These are phyloP conservation scores for Lutjanus campechanus DNA, from an alignment of 2,797 vertebrate species.

Conservation along the genomic window DNA sequence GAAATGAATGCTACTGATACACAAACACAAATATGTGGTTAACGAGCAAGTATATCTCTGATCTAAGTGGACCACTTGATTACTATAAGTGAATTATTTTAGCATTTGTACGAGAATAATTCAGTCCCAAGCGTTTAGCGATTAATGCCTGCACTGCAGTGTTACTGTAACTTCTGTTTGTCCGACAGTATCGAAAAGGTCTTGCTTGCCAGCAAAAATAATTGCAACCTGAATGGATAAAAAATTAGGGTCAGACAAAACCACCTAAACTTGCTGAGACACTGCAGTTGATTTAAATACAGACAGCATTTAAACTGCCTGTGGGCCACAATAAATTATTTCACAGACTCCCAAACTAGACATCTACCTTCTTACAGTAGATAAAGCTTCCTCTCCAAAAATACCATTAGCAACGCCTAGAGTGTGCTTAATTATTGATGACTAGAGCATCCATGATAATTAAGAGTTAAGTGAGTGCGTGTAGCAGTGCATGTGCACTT, in stretches of 20 bases:
- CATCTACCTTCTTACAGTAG: constrained; percentile 79
- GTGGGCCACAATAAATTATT: constrained; percentile 77
- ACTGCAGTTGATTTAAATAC: constrained; percentile 77
- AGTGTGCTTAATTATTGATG: constrained; percentile 81
- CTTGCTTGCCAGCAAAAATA: constrained; percentile 31
- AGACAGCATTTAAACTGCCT: constrained; percentile 79
- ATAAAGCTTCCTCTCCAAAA: constrained; percentile 80
- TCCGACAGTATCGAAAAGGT: constrained; percentile 13
- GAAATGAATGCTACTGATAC: too few relatives aligned
- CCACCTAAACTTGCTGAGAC: constrained; percentile 66
- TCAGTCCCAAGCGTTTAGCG: neutral
- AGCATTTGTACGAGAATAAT: too few relatives aligned
- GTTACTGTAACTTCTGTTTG: constrained; percentile 40
- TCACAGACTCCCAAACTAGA: constrained; percentile 75
- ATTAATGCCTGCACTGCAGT: constrained; percentile 31
- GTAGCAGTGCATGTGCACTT: constrained; percentile 47
- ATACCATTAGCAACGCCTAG: constrained; percentile 79
- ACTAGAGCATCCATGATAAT: constrained; percentile 78
- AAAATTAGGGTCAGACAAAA: constrained; percentile 62
- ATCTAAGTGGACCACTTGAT: too few relatives aligned
- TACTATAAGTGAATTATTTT: too few relatives aligned
- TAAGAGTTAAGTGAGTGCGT: constrained; percentile 76
- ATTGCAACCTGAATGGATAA: constrained; percentile 41
- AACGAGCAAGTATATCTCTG: too few relatives aligned
- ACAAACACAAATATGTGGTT: too few relatives aligned